Conservation (phyloP, 2,888 invertebrate species). For the Chrysotoxum bicinctum region DNA sequence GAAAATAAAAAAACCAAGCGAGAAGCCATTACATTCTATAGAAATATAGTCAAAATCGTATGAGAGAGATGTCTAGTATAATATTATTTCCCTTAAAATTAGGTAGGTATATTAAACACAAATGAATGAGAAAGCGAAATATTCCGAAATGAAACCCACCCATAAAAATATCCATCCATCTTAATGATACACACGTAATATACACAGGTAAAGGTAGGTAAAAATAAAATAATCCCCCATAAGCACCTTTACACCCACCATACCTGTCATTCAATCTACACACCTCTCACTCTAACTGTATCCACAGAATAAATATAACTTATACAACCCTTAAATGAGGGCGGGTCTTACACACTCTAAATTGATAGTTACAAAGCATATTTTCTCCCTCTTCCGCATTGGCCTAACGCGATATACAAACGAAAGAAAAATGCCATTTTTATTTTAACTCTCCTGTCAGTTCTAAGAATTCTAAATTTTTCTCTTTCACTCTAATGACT, state of each 20-base stretch:
- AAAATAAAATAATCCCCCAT: neutral
- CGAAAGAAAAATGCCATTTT: slow-evolving; percentile 67
- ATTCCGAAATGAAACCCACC: neutral
- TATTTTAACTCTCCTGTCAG: slow-evolving; percentile 50
- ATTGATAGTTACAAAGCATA: neutral
- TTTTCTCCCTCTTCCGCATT: slow-evolving; percentile 25
- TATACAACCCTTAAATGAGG: slow-evolving; percentile 47
- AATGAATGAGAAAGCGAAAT: slow-evolving; percentile 29
- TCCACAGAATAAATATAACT: neutral
- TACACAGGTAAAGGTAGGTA: slow-evolving; percentile 18
- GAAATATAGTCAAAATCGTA: slow-evolving; percentile 9
- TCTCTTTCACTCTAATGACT: slow-evolving; percentile 27
- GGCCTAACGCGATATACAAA: slow-evolving; percentile 8
- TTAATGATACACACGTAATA: slow-evolving; percentile 20
- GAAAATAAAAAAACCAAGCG: neutral
- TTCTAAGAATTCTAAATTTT: neutral
- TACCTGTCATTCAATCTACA: slow-evolving; percentile 23
- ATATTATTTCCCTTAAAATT: slow-evolving; percentile 1
- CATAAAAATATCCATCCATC: slow-evolving; percentile 43
- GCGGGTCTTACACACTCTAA: slow-evolving; percentile 34
- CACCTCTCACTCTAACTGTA: slow-evolving; percentile 41
- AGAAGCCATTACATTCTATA: slow-evolving; percentile 42
- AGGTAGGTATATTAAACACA: neutral
- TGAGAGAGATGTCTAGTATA: slow-evolving; percentile 50
- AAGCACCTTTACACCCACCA: neutral